These are phyloP conservation scores for Lathamus discolor DNA, from an alignment of 2,113 vertebrate genomes.

Conservation along the genomic window DNA sequence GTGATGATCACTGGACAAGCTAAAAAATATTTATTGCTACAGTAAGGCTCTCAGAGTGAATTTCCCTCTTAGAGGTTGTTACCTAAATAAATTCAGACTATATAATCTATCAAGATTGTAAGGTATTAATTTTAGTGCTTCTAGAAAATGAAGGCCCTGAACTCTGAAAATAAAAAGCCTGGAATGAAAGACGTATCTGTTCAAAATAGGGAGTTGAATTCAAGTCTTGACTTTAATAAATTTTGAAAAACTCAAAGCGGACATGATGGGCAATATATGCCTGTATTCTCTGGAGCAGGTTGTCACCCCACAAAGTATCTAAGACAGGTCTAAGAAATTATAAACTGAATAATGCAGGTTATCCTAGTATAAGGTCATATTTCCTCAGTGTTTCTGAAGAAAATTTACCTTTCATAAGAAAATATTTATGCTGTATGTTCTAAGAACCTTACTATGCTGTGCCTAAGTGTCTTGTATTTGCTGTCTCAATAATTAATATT, in stretches of 20 bases:
- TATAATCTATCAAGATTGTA: not conserved
- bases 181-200: not conserved
- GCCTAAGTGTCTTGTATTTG: not conserved
- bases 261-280: not conserved
- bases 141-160: not conserved
- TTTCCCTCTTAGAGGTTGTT: not conserved
- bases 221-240: not conserved
- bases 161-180: not conserved
- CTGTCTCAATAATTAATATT: not conserved
- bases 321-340: not conserved
- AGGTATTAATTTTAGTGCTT: not conserved
- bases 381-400: not conserved
- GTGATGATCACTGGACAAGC: not conserved
- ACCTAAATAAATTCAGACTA: not conserved
- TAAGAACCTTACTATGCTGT: not conserved
- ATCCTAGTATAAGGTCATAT: not conserved
- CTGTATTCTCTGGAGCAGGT: not conserved
- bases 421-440: not conserved
- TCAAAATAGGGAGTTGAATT: not conserved
- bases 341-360: not conserved
- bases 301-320: rapidly evolving
- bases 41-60: not conserved
- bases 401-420: not conserved
- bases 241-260: not conserved
- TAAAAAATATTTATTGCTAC: not conserved